Evolutionary conservation across 2,797 vertebrate species (phyloP).

Genomic region (Cynopterus sphinx): DNA sequence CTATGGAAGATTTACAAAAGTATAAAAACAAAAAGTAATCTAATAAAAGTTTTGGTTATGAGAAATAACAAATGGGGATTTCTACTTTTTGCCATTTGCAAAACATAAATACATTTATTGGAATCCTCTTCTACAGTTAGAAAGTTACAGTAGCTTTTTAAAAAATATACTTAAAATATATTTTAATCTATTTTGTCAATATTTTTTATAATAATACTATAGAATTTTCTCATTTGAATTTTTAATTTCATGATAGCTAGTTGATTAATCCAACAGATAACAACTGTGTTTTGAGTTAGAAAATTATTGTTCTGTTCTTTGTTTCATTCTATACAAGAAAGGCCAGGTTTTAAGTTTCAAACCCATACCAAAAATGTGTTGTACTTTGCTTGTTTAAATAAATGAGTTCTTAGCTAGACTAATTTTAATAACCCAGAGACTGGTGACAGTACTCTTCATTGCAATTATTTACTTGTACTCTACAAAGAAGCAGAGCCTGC

Average conservation of each 20-base stretch:
- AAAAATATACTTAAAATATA: neutral
- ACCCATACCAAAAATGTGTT: neutral
- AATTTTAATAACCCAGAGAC: neutral
- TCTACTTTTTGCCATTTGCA: neutral
- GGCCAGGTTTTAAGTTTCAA: neutral
- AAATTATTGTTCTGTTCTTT: neutral
- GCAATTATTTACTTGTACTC: neutral
- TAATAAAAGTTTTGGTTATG: neutral
- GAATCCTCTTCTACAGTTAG: neutral
- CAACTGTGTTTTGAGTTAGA: neutral
- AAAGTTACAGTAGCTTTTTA: neutral
- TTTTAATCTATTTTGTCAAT: slow-evolving; percentile 14
- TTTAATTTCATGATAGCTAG: neutral
- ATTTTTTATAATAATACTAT: neutral
- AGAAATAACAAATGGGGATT: slow-evolving; percentile 1
- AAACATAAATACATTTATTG: slow-evolving; percentile 29
- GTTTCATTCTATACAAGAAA: neutral
- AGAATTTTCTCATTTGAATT: slow-evolving; percentile 25
- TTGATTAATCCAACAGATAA: neutral
- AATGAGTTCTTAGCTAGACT: neutral
- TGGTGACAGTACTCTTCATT: neutral
- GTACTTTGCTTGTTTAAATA: neutral
- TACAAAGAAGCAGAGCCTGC: neutral
- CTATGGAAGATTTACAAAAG: neutral
- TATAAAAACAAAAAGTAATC: neutral